Evolutionary conservation across 2,888 invertebrate species (phyloP), one percentile per base, ranked within the genome.

Genomic region (Drymonia ruficornis): DNA sequence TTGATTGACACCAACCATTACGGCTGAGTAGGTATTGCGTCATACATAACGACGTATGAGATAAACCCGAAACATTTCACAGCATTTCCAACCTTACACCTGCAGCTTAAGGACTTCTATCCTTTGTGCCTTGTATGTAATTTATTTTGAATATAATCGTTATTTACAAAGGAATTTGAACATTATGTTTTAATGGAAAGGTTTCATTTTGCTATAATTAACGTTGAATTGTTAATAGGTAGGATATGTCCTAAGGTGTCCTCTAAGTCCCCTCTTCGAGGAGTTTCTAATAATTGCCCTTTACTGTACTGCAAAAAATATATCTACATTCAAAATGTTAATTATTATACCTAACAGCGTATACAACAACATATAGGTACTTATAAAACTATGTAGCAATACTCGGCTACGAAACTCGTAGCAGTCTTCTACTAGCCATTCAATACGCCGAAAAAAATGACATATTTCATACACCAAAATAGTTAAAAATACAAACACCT

Each of bases 1-100:
- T 91, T 92, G 91, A 91, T 91, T 92, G 91, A 92, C 91, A 91
- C 86, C 87, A 78, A 84, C 91, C 91, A 91, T 91, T 91, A 91
- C 87, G 86, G 84, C 80, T 81, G 84, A 85, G 84, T 84, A 83
- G 85, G 79, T 80, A 86, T 91, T 91, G 87, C 91, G 91, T 91
- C 91, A 91, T 84, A 84, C 73, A 76, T 79, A 85, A 83, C 84
- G 82, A 83, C 84, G 83, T 82, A 83, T 82, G 79, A 81, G 76
- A 79, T 76, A 75, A 74, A 67, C 69, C 64, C 29, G 56, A 65
- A 62, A 67, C 56, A 59, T 56, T 61, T 51, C 54, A 67, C 45
- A 55, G 67, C 46, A 77, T 61, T 72, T 56, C 67, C 55, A 56
- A 67, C 67, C 52, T 63, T 72, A 64, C 38, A 6, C n/a, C 34